Conservation (phyloP, 2,113 vertebrate species). For the Sprattus sprattus region DNA sequence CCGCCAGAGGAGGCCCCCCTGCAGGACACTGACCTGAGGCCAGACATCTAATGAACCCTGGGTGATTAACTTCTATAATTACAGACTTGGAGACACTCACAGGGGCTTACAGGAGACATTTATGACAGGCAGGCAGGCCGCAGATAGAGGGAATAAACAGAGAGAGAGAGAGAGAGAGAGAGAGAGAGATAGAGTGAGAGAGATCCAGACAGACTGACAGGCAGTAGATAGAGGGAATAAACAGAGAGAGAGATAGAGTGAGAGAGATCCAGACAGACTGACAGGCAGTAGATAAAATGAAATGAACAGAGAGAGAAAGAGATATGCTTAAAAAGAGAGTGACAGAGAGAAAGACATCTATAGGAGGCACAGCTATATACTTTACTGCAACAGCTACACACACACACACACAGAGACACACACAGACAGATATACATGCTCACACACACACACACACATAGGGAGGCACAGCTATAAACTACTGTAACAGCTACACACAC, state of each 20-base stretch:
- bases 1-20: constrained; percentile 40
- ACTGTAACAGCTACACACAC: not conserved
- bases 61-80: constrained; percentile 50
- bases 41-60: constrained; percentile 48
- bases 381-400: no score
- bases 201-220: not conserved
- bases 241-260: not conserved
- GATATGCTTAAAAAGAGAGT: no score
- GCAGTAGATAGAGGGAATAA: not conserved
- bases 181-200: not conserved
- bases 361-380: no score
- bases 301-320: no score
- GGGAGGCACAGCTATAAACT: no score
- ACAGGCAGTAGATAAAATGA: no score
- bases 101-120: not conserved
- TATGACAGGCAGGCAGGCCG: constrained; percentile 16
- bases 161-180: constrained; percentile 19
- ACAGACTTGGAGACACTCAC: constrained; percentile 32
- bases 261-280: no score
- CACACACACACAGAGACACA: no score
- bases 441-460: no score
- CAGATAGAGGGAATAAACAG: not conserved
- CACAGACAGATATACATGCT: no score
- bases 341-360: no score
- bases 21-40: constrained; percentile 37